A percentile compares a stretch with the other conserved stretches of the same genome.
These are phyloP conservation scores for Caenorhabditis angaria DNA, from an alignment of 2,888 invertebrate genomes.

Conservation along the genomic window DNA sequence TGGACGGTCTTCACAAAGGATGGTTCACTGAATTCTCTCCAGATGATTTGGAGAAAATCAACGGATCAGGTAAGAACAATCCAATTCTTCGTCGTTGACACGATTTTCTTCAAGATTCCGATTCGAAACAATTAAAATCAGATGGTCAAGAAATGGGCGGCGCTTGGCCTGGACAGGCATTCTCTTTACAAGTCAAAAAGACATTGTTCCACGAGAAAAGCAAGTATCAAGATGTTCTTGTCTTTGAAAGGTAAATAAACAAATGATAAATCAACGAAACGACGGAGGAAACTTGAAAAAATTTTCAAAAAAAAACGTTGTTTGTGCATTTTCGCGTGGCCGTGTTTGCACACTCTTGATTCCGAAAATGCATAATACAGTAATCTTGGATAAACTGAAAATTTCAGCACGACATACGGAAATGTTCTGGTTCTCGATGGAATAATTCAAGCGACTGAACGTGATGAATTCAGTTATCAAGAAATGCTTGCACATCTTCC, in stretches of 20 bases:
- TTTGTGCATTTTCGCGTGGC: not conserved
- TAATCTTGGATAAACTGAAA: not conserved
- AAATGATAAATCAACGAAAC: not conserved
- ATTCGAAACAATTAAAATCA: slow-evolving; percentile 59
- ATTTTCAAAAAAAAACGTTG: not conserved
- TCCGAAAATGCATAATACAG: not conserved
- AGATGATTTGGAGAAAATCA: slow-evolving; percentile 65
- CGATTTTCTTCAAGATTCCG: slow-evolving; percentile 21
- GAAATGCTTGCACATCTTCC: slow-evolving; percentile 97
- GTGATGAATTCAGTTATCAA: slow-evolving; percentile 95
- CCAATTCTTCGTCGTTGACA: not conserved
- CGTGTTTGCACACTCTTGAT: not conserved
- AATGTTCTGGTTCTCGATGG: slow-evolving; percentile 89
- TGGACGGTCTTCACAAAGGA: slow-evolving; percentile 81
- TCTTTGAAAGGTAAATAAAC: slow-evolving; percentile 80
- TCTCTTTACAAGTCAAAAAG: slow-evolving; percentile 84
- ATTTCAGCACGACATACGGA: slow-evolving; percentile 81
- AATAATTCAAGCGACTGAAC: slow-evolving; percentile 93
- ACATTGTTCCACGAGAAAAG: slow-evolving; percentile 84
- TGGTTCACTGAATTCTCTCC: slow-evolving; percentile 94
- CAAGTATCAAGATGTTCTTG: slow-evolving; percentile 84
- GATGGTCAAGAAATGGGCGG: slow-evolving; percentile 69
- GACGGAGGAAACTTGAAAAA: not conserved
- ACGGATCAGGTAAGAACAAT: slow-evolving; percentile 26
- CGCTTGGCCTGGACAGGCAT: slow-evolving; percentile 88